Evolutionary conservation across 2,113 vertebrate genomes (phyloP), one percentile per base, ranked within the genome.

Genomic region (Tursiops truncatus): DNA sequence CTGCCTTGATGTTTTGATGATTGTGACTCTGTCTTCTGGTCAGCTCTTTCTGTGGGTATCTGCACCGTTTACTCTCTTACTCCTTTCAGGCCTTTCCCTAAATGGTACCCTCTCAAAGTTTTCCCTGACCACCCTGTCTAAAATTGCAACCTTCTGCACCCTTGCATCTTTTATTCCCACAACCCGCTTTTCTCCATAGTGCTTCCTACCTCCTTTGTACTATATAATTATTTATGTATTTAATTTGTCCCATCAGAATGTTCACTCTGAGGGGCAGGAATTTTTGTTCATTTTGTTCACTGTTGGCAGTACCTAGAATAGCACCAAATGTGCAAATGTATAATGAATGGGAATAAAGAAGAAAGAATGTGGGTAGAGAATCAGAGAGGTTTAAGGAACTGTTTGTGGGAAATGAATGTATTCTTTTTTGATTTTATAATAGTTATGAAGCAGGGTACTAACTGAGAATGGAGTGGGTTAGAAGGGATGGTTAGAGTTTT

Each of bases 241-340:
- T 80, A 41, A 14, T 44, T n/a, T 83, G 2, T 90, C 38, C 33
- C 60, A 56, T 56, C 90, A 82, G 67, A 56, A 87, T 77, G 68
- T 87, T 91, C 60, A 33, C 18, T 77, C 13, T 68, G 53, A 68
- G 44, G 76, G 23, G 14, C 63, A 96, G 33, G 73, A 50, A 41
- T 68, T 82, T 81, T 89, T 89, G n/a, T 79, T 93, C 63, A 17
- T 38, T 86, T 79, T 67, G 9, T 88, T 88, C 79, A 13, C 17
- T 86, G 12, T 86, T 85, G 88, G 13, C 80, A 82, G 1, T 14
- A 82, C 62, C 47, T 38, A 70, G 50, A 70, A 81, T 8, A 47
- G 21, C 38, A 47, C 7, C 26, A 33, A 25, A 36, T 93, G 20
- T 67, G 11, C 63, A 89, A 12, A 79, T 87, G 28, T 15, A 10